phyloP scores from a whole-genome alignment of 2,797 vertebrate genomes.

The Lepilemur ruficaudatus region DNA sequence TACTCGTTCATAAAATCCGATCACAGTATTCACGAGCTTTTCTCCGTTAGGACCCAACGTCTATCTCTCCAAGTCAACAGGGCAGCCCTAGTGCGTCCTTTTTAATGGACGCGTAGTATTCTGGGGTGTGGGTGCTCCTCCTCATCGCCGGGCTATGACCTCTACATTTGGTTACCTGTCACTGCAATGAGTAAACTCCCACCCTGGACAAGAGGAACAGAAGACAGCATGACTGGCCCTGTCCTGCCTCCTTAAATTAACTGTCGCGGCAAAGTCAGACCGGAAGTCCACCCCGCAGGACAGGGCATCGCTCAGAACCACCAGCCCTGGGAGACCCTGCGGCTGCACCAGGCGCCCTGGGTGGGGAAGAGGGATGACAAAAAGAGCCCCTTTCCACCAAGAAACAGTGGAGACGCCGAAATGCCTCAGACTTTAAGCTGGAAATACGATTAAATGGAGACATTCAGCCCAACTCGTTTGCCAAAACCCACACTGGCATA shows the following conservation, averaged over 20 bases:
- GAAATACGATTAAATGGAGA: background rate
- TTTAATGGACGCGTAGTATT: background rate
- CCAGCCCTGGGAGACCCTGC: accelerated
- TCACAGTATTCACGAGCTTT: accelerated
- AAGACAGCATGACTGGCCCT: background rate
- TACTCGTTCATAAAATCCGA: background rate
- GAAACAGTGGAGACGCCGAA: background rate
- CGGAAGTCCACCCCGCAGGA: no score
- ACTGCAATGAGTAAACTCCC: background rate
- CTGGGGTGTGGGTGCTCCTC: accelerated
- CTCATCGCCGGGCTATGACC: background rate
- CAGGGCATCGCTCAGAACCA: background rate
- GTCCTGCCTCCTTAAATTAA: background rate
- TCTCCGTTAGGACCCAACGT: background rate
- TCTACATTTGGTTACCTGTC: background rate
- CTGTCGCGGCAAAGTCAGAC: background rate
- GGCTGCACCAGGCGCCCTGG: background rate
- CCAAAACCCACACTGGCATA: background rate
- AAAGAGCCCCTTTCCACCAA: background rate
- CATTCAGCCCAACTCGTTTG: background rate
- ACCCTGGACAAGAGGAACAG: background rate
- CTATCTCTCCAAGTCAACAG: background rate
- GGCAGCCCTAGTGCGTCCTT: background rate
- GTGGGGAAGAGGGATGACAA: background rate
- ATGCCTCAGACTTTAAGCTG: background rate